A percentile compares a stretch with the other conserved stretches of the same genome.
Conservation (phyloP, 1,140 invertebrate species). For the Pseudomyrmex dendroicus region DNA sequence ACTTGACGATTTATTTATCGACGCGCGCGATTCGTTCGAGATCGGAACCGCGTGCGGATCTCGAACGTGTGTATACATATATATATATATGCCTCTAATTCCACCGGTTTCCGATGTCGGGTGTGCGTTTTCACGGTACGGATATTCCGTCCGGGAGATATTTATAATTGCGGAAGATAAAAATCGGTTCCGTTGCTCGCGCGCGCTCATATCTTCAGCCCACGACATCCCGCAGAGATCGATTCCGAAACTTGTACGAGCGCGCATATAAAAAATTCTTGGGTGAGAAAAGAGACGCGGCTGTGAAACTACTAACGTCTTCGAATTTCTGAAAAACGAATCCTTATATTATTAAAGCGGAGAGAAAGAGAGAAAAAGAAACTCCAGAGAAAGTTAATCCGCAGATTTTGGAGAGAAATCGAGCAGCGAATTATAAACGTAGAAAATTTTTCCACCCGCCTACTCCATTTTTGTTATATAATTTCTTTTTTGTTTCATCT, state of each 20-base stretch:
- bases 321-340: no score
- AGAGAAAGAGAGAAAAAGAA: no score
- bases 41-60: not conserved
- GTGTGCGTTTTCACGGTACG: slow-evolving; percentile 36
- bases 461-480: not conserved
- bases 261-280: not conserved
- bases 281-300: not conserved
- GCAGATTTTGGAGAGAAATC: slow-evolving; percentile 16
- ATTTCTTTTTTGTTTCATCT: not conserved
- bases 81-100: slow-evolving; percentile 29
- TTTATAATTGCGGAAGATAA: slow-evolving; percentile 33
- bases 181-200: not conserved
- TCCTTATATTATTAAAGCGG: no score
- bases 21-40: not conserved
- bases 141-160: slow-evolving; percentile 16
- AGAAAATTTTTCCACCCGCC: not conserved
- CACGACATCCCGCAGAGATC: not conserved
- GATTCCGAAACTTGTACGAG: no score
- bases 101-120: slow-evolving; percentile 46
- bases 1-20: slow-evolving; percentile 7
- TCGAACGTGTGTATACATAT: slow-evolving; percentile 10
- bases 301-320: no score
- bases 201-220: not conserved
- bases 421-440: not conserved
- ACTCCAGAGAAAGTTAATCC: not conserved